Conservation (phyloP, 2,113 vertebrate species). For the Otolemur garnettii region DNA sequence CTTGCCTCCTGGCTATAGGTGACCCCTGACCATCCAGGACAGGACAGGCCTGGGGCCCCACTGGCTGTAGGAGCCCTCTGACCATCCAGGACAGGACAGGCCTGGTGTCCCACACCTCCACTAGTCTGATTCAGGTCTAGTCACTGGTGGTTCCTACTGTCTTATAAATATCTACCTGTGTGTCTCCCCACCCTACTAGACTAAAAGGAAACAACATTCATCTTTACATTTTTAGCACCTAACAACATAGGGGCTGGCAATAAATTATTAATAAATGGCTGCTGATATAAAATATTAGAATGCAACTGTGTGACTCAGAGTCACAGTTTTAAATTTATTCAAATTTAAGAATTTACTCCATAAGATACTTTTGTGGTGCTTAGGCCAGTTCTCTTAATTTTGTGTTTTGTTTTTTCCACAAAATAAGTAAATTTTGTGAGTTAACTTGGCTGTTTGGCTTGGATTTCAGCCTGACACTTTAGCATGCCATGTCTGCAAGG, state of each 20-base stretch:
- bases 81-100: neutral
- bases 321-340: neutral
- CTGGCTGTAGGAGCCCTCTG: neutral
- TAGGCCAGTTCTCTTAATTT: conserved; percentile 23
- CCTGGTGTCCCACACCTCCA: rapidly evolving
- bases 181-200: neutral
- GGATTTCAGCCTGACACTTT: conserved; percentile 42
- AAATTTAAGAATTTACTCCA: conserved; percentile 16
- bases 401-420: neutral
- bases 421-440: conserved; percentile 14
- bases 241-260: neutral
- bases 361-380: conserved; percentile 8
- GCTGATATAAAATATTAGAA: conserved; percentile 18
- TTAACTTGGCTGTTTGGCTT: conserved; percentile 38
- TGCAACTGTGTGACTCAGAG: neutral
- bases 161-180: neutral
- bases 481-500: neutral
- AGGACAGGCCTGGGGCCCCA: rapidly evolving
- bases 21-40: neutral
- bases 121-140: neutral
- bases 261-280: neutral
- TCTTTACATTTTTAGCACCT: neutral
- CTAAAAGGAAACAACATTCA: neutral
- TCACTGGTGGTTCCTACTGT: neutral
- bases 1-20: neutral